These are phyloP conservation scores for Ariolimax columbianus DNA, from an alignment of 2,888 invertebrate species.

Conservation along the genomic window DNA sequence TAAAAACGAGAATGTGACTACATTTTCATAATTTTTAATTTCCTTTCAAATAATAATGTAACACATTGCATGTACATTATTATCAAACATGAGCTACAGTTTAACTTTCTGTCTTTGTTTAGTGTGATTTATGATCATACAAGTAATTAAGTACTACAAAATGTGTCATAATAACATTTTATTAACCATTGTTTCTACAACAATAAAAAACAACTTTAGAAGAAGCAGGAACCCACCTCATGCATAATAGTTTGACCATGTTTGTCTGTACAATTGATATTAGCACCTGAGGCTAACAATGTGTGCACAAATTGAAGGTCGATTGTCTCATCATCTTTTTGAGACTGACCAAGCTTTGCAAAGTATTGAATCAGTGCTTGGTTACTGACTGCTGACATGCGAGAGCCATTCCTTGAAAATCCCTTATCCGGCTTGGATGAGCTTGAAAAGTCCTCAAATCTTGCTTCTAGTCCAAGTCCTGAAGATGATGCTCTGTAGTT, in stretches of 20 bases:
- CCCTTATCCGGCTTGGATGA: conserved; percentile 36
- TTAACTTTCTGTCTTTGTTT: neutral
- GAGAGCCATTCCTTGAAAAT: neutral
- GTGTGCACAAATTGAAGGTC: conserved; percentile 74
- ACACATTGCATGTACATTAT: neutral
- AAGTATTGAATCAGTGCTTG: conserved; percentile 75
- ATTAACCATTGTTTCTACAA: neutral
- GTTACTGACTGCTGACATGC: conserved; percentile 56
- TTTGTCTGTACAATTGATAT: conserved; percentile 74
- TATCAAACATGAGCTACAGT: neutral
- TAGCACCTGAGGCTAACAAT: conserved; percentile 70
- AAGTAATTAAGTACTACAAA: neutral
- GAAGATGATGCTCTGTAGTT: neutral
- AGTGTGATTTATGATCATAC: neutral
- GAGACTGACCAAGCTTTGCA: conserved; percentile 69
- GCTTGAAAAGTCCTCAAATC: conserved; percentile 58
- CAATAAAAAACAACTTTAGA: neutral
- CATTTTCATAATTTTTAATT: neutral
- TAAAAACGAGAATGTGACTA: neutral
- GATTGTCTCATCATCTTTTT: conserved; percentile 65
- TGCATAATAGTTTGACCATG: conserved; percentile 77
- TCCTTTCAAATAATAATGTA: too few species aligned
- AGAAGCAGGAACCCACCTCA: conserved; percentile 66
- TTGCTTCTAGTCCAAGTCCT: conserved; percentile 65
- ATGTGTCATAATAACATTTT: neutral